Conservation (phyloP, 2,797 vertebrate genomes). For the Argyrosomus regius region DNA sequence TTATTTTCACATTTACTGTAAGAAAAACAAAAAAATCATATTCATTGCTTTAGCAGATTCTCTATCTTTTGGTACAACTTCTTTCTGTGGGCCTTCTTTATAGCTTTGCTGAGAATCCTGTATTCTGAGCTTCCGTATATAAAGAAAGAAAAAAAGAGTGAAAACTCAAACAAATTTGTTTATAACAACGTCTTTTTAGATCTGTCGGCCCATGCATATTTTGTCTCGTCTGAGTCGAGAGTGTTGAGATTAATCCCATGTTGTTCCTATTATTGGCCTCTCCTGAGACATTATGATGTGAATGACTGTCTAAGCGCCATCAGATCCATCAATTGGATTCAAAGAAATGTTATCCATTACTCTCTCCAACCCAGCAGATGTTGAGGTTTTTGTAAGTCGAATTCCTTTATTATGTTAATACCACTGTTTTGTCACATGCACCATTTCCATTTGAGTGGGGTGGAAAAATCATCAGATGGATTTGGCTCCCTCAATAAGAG, state of each 20-base stretch:
- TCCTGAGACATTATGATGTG: slow-evolving; percentile 83
- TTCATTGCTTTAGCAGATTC: not conserved
- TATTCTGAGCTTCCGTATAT: slow-evolving; percentile 12
- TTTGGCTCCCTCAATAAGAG: slow-evolving; percentile 80
- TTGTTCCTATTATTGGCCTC: slow-evolving; percentile 85
- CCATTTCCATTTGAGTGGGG: slow-evolving; percentile 83
- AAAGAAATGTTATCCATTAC: slow-evolving; percentile 86
- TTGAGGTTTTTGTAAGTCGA: slow-evolving; percentile 84
- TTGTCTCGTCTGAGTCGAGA: slow-evolving; percentile 72
- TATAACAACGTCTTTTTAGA: slow-evolving; percentile 69
- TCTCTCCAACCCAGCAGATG: slow-evolving; percentile 83
- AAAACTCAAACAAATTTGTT: slow-evolving; percentile 73
- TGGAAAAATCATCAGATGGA: slow-evolving; percentile 84
- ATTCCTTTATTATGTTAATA: slow-evolving; percentile 88
- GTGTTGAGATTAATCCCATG: slow-evolving; percentile 83
- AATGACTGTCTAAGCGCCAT: slow-evolving; percentile 84
- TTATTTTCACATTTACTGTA: slow-evolving; percentile 4
- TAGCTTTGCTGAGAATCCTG: slow-evolving; percentile 23
- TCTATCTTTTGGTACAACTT: not conserved
- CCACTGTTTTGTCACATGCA: slow-evolving; percentile 81
- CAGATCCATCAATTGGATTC: slow-evolving; percentile 86
- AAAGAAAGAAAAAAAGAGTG: slow-evolving; percentile 47
- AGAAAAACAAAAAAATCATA: not conserved
- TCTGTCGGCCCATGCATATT: slow-evolving; percentile 77
- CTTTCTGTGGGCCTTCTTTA: slow-evolving; percentile 28